Base-by-base conservation (phyloP, 2,888 invertebrate genomes). In the Hydropsyche betteni region DNA sequence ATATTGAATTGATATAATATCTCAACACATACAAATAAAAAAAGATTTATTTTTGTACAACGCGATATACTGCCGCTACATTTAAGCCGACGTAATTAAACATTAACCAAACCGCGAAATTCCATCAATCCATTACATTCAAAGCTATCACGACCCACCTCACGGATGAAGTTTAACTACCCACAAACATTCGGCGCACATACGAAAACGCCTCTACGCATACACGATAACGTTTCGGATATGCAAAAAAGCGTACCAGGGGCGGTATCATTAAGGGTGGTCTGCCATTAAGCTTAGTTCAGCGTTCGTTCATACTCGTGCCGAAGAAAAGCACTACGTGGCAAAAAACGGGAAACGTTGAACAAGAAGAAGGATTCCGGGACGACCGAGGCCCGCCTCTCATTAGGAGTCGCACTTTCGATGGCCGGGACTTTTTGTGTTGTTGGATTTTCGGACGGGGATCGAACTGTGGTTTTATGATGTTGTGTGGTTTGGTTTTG, bases 241-340 rank as follows among this genome's bases (percentile, higher is more conserved):
- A 70, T 70, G 70, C 70, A 70, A 70, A 70, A 69, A 69, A 51
- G 69, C 50, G 0, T 7, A 53, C 64, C 24, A 24, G 64, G 64
- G 34, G 36, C 64, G 36, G 64, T 7, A 36, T 77, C 77, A 77
- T 77, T 77, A 77, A 77, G 77, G 71, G 44, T 44, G 44, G 44
- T 34, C 69, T 71, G 76, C 74, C 76, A 74, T 77, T 77, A 77
- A 77, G 77, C 77, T 75, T 76, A 74, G 74, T 76, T 77, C 77
- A 77, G 74, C 74, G 64, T 33, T 51, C 53, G 69, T 64, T 44
- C 44, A 10, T 10, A 44, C 44, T 8, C 69, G 53, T 7, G 55
- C n/a, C 14, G 53, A 76, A 74, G 74, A 69, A 76, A 77, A 71
- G 76, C 50, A 74, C 68, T 71, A 76, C 76, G 74, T 61, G 76